Evolutionary conservation across 2,888 invertebrate species (phyloP).

Genomic region (Ornithoptera alexandrae): DNA sequence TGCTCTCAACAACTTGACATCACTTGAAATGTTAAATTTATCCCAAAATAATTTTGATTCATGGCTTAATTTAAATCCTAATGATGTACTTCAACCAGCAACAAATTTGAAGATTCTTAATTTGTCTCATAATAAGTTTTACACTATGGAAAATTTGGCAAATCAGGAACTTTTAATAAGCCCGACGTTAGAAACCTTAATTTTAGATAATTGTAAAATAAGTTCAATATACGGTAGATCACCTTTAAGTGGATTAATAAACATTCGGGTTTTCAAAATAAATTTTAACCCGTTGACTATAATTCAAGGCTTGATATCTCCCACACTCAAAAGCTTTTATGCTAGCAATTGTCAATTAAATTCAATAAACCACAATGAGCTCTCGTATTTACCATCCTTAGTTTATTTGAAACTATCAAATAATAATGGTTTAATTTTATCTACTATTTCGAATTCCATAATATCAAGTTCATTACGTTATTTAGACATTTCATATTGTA

Average conservation of each 20-base stretch:
- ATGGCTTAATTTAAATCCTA: conserved; percentile 80
- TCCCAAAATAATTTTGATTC: conserved; percentile 81
- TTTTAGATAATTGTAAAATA: conserved; percentile 82
- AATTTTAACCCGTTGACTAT: conserved; percentile 74
- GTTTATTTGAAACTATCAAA: conserved; percentile 81
- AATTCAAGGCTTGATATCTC: conserved; percentile 71
- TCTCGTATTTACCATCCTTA: conserved; percentile 80
- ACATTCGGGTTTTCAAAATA: conserved; percentile 76
- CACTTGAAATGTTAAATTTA: conserved; percentile 81
- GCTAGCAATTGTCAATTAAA: conserved; percentile 80
- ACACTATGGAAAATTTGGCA: conserved; percentile 71
- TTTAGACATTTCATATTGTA: conserved; percentile 82
- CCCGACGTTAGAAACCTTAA: conserved; percentile 78
- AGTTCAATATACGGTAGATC: conserved; percentile 72
- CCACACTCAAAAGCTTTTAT: conserved; percentile 76
- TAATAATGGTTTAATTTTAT: conserved; percentile 79
- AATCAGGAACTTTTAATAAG: conserved; percentile 79
- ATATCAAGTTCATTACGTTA: conserved; percentile 75
- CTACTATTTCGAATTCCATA: conserved; percentile 60
- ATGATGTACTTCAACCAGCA: conserved; percentile 69
- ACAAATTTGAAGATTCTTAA: conserved; percentile 79
- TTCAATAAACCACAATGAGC: conserved; percentile 71
- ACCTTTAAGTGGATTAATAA: conserved; percentile 72
- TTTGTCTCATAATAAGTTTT: conserved; percentile 82
- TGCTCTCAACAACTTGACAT: conserved; percentile 74